Percentiles rank a stretch among this genome's conserved stretches.
These are phyloP conservation scores for Seira musarum DNA, from an alignment of 2,888 invertebrate species.

Conservation along the genomic window DNA sequence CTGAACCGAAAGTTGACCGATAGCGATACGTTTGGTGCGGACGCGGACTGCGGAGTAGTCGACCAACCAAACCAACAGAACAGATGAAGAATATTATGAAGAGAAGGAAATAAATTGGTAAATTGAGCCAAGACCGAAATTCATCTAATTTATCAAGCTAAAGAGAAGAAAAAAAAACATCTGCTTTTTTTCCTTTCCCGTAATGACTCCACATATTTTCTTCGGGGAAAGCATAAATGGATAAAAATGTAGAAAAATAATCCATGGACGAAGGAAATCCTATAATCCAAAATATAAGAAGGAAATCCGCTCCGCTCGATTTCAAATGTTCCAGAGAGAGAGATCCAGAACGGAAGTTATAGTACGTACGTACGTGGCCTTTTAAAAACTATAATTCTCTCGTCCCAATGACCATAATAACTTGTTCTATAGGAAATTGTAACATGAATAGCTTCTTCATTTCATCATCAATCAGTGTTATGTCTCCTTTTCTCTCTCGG, in stretches of 20 bases:
- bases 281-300: constrained; percentile 21
- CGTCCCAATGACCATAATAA: not conserved
- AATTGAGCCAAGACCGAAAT: constrained; percentile 45
- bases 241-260: not conserved
- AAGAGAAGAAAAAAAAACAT: constrained; percentile 3
- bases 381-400: not conserved
- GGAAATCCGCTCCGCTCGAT: constrained; percentile 12
- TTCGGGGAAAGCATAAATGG: too few species aligned
- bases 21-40: too few species aligned
- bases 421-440: not conserved
- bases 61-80: not conserved
- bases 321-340: too few species aligned
- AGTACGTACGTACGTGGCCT: not conserved
- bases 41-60: not conserved
- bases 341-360: constrained; percentile 21
- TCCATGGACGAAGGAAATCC: constrained; percentile 16
- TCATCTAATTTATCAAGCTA: constrained; percentile 49
- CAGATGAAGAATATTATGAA: not conserved
- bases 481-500: constrained; percentile 19
- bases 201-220: not conserved
- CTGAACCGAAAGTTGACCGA: too few species aligned
- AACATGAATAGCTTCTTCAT: constrained; percentile 52
- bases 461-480: constrained; percentile 54
- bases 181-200: not conserved
- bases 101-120: constrained; percentile 51